Percentiles rank a stretch among this genome's conserved stretches.
Conservation (phyloP, 2,888 invertebrate species). For the Tubulanus polymorphus region DNA sequence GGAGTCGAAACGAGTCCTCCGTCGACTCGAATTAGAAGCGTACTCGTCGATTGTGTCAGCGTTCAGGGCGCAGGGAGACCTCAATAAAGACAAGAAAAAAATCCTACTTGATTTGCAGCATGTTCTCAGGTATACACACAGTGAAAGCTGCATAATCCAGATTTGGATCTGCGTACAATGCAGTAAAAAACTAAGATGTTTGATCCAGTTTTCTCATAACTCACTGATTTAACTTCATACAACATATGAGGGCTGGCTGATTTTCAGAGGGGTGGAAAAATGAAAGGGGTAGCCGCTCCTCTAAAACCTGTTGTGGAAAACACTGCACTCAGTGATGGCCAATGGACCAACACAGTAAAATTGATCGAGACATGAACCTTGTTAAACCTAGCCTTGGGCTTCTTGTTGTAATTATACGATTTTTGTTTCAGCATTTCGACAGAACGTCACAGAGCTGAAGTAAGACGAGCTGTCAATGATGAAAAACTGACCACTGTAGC, state of each 20-base stretch:
- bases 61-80: constrained; percentile 85
- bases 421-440: constrained; percentile 70
- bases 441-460: constrained; percentile 88
- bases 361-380: too few relatives aligned
- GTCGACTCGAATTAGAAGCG: constrained; percentile 83
- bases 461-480: constrained; percentile 86
- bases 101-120: constrained; percentile 77
- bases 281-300: too few relatives aligned
- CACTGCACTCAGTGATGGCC: background rate
- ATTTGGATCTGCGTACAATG: background rate
- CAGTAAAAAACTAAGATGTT: too few relatives aligned
- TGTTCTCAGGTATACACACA: constrained; percentile 56
- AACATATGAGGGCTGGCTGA: too few relatives aligned
- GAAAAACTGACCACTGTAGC: constrained; percentile 84
- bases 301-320: background rate
- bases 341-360: too few relatives aligned
- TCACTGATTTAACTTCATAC: background rate
- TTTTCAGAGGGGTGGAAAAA: too few relatives aligned
- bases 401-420: too few relatives aligned
- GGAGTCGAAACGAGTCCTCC: constrained; percentile 81
- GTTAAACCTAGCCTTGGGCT: too few relatives aligned
- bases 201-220: too few relatives aligned
- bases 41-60: constrained; percentile 86
- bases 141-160: constrained; percentile 1
- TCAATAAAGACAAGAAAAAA: constrained; percentile 78